phyloP scores from a whole-genome alignment of 1,140 invertebrate species.

The Ridgeia piscesae region DNA sequence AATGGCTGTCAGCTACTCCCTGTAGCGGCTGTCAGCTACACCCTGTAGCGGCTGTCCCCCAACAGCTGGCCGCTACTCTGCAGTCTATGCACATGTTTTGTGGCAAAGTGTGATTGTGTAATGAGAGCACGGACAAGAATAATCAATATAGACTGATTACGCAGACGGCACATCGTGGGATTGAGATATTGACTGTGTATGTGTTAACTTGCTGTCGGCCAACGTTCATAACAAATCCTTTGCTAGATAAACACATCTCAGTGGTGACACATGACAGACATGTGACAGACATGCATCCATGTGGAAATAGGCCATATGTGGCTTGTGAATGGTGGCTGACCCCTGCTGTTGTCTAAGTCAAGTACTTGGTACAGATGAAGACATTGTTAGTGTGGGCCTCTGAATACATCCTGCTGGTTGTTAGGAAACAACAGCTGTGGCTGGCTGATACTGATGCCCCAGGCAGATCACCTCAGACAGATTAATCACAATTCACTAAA shows the following conservation, averaged over 20 bases:
- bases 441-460: neutral
- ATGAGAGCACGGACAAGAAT: neutral
- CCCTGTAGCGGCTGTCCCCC: neutral
- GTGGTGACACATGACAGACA: neutral
- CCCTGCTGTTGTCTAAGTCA: neutral
- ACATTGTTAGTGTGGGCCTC: neutral
- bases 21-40: neutral
- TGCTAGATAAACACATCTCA: neutral
- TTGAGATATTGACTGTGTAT: neutral
- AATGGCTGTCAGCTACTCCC: neutral
- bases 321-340: neutral
- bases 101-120: neutral
- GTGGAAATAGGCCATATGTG: neutral
- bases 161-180: neutral
- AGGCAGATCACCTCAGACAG: neutral
- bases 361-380: neutral
- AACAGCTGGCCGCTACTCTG: neutral
- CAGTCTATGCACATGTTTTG: neutral
- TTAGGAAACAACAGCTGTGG: neutral
- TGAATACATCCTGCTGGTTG: neutral
- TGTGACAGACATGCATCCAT: neutral
- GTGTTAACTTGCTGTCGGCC: neutral
- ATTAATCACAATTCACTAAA: neutral
- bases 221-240: neutral
- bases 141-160: constrained; percentile 1